A percentile compares a stretch with the other conserved stretches of the same genome.
Evolutionary conservation across 2,797 vertebrate species (phyloP).

Genomic region (Dryobates pubescens): DNA sequence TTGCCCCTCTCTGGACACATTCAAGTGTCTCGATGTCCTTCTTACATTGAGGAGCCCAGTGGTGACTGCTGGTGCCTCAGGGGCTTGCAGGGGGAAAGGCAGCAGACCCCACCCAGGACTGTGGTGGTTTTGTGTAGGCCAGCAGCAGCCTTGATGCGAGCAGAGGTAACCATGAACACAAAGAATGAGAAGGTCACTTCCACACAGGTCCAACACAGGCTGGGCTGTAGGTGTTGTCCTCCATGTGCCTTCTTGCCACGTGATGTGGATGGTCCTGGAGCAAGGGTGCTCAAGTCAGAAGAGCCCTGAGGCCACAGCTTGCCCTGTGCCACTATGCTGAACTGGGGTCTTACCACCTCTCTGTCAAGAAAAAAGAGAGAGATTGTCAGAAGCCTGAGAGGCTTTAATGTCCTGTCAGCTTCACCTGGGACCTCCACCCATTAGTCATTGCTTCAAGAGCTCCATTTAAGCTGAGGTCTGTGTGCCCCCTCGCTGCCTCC

Average conservation of each 20-base stretch:
- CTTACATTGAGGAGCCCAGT: no score
- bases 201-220: background rate
- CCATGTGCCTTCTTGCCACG: accelerated
- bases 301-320: background rate
- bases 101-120: background rate
- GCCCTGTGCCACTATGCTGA: accelerated
- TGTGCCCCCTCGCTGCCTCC: accelerated
- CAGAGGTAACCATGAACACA: background rate
- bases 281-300: accelerated
- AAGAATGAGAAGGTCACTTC: background rate
- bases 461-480: background rate
- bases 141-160: background rate
- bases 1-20: no score
- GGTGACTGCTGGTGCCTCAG: background rate
- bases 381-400: background rate
- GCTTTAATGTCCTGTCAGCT: background rate
- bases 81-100: background rate
- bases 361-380: background rate
- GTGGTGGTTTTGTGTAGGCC: accelerated
- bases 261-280: background rate
- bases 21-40: no score
- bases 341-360: background rate
- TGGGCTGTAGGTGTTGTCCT: background rate
- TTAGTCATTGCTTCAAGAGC: background rate
- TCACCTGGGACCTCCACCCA: background rate